Evolutionary conservation across 2,888 invertebrate species (phyloP).

Genomic region (Temnothorax unifasciatus): DNA sequence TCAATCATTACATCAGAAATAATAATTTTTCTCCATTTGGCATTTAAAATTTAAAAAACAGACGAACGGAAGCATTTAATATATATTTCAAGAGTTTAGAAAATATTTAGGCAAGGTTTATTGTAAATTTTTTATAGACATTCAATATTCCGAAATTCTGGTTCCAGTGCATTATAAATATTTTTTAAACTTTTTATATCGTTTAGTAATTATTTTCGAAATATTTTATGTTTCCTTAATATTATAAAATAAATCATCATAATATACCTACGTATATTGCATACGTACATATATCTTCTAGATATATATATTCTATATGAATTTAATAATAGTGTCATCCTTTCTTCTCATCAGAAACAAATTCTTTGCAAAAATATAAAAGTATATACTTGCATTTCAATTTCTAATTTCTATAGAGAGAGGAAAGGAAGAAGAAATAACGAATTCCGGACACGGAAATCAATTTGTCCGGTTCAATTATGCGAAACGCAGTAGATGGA

Average conservation of each 20-base stretch:
- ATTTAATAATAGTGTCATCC: neutral
- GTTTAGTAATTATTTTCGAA: slow-evolving; percentile 1
- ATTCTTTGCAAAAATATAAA: neutral
- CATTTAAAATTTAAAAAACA: slow-evolving; percentile 86
- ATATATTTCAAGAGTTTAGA: slow-evolving; percentile 89
- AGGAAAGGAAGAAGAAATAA: slow-evolving; percentile 45
- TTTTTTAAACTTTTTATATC: neutral
- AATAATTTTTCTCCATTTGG: slow-evolving; percentile 90
- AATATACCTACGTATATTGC: neutral
- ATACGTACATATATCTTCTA: neutral
- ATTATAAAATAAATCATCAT: neutral
- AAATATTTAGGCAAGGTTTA: slow-evolving; percentile 86
- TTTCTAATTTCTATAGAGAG: neutral
- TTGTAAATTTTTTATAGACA: neutral
- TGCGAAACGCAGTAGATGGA: slow-evolving; percentile 56
- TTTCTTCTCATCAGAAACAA: neutral
- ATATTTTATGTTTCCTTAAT: neutral
- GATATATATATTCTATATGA: neutral
- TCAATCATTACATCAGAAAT: slow-evolving; percentile 77
- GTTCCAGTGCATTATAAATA: neutral
- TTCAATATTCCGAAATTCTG: neutral
- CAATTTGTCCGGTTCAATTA: slow-evolving; percentile 59
- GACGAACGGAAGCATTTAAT: slow-evolving; percentile 87
- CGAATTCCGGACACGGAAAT: slow-evolving; percentile 61
- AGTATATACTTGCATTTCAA: neutral